A percentile compares a stretch with the other conserved stretches of the same genome.
Conservation (phyloP, 2,888 invertebrate genomes). For the Orthosia incerta region DNA sequence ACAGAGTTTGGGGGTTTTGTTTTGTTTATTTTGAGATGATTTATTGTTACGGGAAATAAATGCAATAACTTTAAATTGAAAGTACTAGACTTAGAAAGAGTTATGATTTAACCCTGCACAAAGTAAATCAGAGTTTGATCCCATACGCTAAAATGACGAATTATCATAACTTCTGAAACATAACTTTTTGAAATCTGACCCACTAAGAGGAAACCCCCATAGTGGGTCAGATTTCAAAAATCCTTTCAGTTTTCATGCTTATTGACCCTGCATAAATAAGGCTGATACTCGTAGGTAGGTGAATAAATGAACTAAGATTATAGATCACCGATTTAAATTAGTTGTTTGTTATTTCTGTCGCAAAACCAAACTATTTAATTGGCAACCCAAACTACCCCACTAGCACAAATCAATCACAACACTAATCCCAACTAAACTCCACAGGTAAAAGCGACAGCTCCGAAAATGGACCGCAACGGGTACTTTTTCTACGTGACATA, state of each 20-base stretch:
- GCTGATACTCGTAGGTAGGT: too few relatives aligned
- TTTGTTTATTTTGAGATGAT: constrained; percentile 7
- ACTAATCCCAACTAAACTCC: constrained; percentile 47
- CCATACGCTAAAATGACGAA: too few relatives aligned
- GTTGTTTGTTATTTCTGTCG: neutral
- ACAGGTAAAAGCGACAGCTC: constrained; percentile 88
- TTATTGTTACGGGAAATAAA: neutral
- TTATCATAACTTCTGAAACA: too few relatives aligned
- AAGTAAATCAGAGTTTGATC: neutral
- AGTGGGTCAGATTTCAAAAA: too few relatives aligned
- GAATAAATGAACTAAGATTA: too few relatives aligned
- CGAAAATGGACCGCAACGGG: constrained; percentile 89
- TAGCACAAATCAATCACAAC: neutral
- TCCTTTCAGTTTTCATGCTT: too few relatives aligned
- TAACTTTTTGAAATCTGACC: too few relatives aligned
- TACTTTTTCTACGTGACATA: constrained; percentile 89
- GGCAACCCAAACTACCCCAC: neutral
- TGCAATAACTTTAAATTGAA: neutral
- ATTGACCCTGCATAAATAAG: too few relatives aligned
- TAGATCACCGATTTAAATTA: too few relatives aligned
- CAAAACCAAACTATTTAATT: neutral
- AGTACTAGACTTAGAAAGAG: neutral
- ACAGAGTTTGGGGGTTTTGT: constrained; percentile 2
- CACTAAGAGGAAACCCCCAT: too few relatives aligned
- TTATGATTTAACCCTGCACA: too few relatives aligned